phyloP scores from a whole-genome alignment of 1,140 invertebrate genomes.

The Zaprionus vittiger region DNA sequence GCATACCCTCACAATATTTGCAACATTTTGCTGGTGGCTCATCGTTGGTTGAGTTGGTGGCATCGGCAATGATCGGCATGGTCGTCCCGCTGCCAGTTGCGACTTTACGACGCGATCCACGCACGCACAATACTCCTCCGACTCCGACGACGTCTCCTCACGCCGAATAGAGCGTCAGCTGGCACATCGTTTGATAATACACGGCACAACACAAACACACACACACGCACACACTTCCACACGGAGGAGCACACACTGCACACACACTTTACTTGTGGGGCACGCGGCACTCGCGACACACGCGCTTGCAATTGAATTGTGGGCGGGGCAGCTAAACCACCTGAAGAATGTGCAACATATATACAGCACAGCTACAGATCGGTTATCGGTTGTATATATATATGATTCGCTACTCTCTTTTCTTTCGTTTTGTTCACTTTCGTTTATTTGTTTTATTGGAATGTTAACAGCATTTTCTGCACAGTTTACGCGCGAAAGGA shows the following conservation, averaged over 20 bases:
- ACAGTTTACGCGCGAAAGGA: slow-evolving; percentile 19
- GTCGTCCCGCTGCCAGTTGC: slow-evolving; percentile 54
- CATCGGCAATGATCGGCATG: slow-evolving; percentile 84
- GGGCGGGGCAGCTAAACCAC: slow-evolving; percentile 34
- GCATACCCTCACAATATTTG: slow-evolving; percentile 85
- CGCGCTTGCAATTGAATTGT: slow-evolving; percentile 26
- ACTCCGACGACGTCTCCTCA: slow-evolving; percentile 4
- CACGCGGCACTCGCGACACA: slow-evolving; percentile 8
- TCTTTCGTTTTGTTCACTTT: slow-evolving; percentile 41
- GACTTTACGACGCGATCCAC: slow-evolving; percentile 19
- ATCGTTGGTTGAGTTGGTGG: slow-evolving; percentile 66
- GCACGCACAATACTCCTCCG: slow-evolving; percentile 14
- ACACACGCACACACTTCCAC: not conserved
- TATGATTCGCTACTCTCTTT: not conserved
- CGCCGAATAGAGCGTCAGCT: slow-evolving; percentile 39
- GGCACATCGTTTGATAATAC: slow-evolving; percentile 32
- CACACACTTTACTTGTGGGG: slow-evolving; percentile 4
- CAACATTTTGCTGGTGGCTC: slow-evolving; percentile 85
- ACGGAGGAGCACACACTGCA: not conserved
- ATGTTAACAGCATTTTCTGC: slow-evolving; percentile 54
- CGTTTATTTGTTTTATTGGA: slow-evolving; percentile 39
- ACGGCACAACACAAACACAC: slow-evolving; percentile 4
- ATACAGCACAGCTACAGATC: not conserved
- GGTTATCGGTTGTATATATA: not conserved
- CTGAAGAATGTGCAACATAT: slow-evolving; percentile 21